Evolutionary conservation across 23 tunicate species (phyloP), one percentile per base, ranked within the genome.

Genomic region (Halocynthia aurantium): DNA sequence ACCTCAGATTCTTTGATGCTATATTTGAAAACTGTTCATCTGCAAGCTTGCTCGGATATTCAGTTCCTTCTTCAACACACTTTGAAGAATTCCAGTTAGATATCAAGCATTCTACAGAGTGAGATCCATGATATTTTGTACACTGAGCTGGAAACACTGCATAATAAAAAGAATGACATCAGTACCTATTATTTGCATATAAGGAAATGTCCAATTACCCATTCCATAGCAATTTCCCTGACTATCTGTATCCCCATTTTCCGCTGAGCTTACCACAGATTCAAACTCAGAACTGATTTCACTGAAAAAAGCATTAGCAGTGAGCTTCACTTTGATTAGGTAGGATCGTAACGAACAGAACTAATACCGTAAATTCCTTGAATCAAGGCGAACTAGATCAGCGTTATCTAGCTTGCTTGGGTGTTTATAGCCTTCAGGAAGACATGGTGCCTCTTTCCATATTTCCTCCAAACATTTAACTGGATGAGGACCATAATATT

Each of bases 401-500:
- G 13, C 0, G 31, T 40, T 8, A 65, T 65, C 70, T 65, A 44
- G 22, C 31, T 65, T 65, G 9, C 10, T 8, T 10, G 70, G 70
- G 17, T 65, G 31, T 65, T 65, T 18, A 52, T 57, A 40, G n/a
- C 78, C 78, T 53, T 52, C 78, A n/a, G 55, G 58, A 8, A 71
- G n/a, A 22, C 76, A 71, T 71, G 61, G 61, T 20, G 21, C 60
- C 8, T 56, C 61, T 9, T 53, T 11, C 50, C 80, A 75, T 22
- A 75, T 60, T 56, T 22, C 22, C 8, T 44, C 8, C 80, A 75
- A 56, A n/a, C 80, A 75, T 7, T 57, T 67, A 40, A 75, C 60
- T 55, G 80, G 44, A 40, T 75, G 80, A 8, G 67, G 80, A 57
- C 80, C 80, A 57, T 75, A 75, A 57, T 52, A 75, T 7, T 57